phyloP scores from a whole-genome alignment of 2,113 vertebrate species.

The Brachyhypopomus gauderio region DNA sequence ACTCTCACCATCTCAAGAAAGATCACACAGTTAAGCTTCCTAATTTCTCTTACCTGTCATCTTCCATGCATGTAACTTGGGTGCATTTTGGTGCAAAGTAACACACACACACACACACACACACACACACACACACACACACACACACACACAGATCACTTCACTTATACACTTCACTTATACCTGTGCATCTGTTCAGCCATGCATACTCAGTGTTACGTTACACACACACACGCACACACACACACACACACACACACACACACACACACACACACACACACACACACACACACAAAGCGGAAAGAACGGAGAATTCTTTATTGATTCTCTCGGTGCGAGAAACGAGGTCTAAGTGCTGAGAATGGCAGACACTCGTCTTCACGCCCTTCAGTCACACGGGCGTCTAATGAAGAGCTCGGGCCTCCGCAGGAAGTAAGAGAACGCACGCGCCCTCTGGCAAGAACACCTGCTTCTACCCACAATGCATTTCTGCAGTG shows the following conservation, averaged over 20 bases:
- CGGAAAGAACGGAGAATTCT: slow-evolving; percentile 20
- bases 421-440: slow-evolving; percentile 12
- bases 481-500: slow-evolving; percentile 6
- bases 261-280: slow-evolving; percentile 58
- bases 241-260: slow-evolving; percentile 26
- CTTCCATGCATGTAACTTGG: neutral
- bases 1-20: slow-evolving; percentile 29
- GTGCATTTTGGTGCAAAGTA: neutral
- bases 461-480: slow-evolving; percentile 22
- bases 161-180: neutral
- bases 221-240: slow-evolving; percentile 64
- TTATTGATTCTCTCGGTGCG: slow-evolving; percentile 33
- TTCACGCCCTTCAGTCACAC: slow-evolving; percentile 44
- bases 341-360: slow-evolving; percentile 44
- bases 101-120: slow-evolving; percentile 34
- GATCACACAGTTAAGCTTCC: neutral
- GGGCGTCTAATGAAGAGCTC: slow-evolving; percentile 44
- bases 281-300: slow-evolving; percentile 16
- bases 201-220: neutral
- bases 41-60: slow-evolving; percentile 39
- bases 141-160: too few species aligned
- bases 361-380: slow-evolving; percentile 14
- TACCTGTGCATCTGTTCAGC: neutral
- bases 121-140: slow-evolving; percentile 1
- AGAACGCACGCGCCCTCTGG: neutral